Evolutionary conservation across 2,797 vertebrate species (phyloP).

Genomic region (Syngnathus acus): DNA sequence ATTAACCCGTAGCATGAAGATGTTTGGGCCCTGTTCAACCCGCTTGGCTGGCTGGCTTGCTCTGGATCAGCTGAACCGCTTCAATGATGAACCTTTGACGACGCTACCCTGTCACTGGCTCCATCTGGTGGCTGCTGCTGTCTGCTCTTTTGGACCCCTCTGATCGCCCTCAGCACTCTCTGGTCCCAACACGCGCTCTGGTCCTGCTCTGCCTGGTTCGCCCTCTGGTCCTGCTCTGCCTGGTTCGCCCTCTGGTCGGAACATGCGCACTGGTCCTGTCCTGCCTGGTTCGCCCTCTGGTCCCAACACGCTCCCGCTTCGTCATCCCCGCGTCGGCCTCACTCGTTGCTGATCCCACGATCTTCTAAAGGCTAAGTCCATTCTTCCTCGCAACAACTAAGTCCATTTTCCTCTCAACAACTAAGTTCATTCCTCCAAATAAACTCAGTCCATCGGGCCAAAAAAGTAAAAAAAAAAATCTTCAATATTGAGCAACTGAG

Average conservation of each 20-base stretch:
- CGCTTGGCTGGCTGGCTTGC: slow-evolving; percentile 50
- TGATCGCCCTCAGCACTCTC: slow-evolving; percentile 27
- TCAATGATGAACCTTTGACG: slow-evolving; percentile 41
- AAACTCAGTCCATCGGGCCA: slow-evolving; percentile 35
- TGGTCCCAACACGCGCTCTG: slow-evolving; percentile 21
- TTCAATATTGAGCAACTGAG: background rate
- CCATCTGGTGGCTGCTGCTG: slow-evolving; percentile 51
- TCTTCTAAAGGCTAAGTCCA: slow-evolving; percentile 62
- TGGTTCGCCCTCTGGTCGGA: slow-evolving; percentile 2
- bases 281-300: slow-evolving; percentile 6
- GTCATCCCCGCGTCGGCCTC: slow-evolving; percentile 13
- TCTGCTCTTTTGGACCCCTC: slow-evolving; percentile 32
- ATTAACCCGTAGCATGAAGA: slow-evolving; percentile 58
- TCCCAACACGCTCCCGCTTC: slow-evolving; percentile 3
- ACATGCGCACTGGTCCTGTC: slow-evolving; percentile 33
- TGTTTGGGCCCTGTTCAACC: slow-evolving; percentile 42
- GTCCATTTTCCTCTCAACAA: slow-evolving; percentile 40
- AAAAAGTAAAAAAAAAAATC: background rate
- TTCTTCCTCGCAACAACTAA: slow-evolving; percentile 39
- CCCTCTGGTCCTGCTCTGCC: slow-evolving; percentile 11
- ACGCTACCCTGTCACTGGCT: slow-evolving; percentile 59
- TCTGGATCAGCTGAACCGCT: slow-evolving; percentile 42
- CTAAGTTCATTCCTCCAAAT: slow-evolving; percentile 41
- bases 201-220: slow-evolving; percentile 19
- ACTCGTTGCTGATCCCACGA: slow-evolving; percentile 31